Conservation (phyloP, 2,113 vertebrate species). For the Pangasianodon hypophthalmus region DNA sequence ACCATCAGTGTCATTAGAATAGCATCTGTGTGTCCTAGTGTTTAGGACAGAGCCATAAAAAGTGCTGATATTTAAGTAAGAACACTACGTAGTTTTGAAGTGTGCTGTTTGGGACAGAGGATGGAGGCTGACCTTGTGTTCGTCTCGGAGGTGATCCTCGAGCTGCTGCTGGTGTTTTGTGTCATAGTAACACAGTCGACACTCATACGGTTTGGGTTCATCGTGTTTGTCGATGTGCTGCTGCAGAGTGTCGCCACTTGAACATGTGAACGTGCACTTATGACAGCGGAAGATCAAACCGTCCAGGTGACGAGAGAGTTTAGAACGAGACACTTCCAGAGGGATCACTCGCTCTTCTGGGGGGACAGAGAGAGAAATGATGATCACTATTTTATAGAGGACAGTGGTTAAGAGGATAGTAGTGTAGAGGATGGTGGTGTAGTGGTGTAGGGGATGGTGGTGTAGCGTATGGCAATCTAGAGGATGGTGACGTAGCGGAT, state of each 20-base stretch:
- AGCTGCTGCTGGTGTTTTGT: conserved; percentile 88
- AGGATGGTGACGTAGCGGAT: not conserved
- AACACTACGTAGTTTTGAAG: not conserved
- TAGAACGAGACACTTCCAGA: conserved; percentile 94
- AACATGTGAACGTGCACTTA: conserved; percentile 98
- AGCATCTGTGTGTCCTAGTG: not conserved
- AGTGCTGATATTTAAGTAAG: not conserved
- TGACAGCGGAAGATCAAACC: conserved; percentile 95
- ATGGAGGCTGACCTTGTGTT: conserved; percentile 87
- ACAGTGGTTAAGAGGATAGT: not conserved
- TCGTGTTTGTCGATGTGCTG: conserved; percentile 95
- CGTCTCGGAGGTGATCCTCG: conserved; percentile 88
- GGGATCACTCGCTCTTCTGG: conserved; percentile 94
- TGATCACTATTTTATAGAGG: not conserved
- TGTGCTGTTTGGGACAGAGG: not conserved
- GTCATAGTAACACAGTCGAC: conserved; percentile 97
- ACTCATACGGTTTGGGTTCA: conserved; percentile 94
- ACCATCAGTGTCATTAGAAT: not conserved
- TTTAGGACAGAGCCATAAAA: not conserved
- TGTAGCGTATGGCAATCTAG: not conserved
- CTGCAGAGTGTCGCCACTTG: conserved; percentile 91
- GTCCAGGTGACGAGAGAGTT: conserved; percentile 93
- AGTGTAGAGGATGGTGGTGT: not conserved
- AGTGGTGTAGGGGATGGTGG: not conserved
- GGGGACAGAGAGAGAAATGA: not conserved